phyloP scores from a whole-genome alignment of 2,888 invertebrate species.

The Timandra comae region DNA sequence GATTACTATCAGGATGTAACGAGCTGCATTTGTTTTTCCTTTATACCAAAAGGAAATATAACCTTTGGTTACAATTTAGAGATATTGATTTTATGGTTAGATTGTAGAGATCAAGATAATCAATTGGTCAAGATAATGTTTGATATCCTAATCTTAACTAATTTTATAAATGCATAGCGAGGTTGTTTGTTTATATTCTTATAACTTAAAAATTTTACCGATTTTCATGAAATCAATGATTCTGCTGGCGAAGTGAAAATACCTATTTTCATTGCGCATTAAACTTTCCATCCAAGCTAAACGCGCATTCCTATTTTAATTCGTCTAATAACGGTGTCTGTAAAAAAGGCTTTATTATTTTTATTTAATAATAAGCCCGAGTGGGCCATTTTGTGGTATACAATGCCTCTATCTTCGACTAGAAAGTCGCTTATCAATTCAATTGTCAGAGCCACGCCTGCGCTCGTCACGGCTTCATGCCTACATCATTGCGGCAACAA shows the following conservation, averaged over 20 bases:
- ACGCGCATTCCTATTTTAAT: too few species aligned
- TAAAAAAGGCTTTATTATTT: not conserved
- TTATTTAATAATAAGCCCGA: conserved; percentile 7
- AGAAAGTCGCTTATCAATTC: conserved; percentile 71
- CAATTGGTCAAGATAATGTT: too few species aligned
- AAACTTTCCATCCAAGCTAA: too few species aligned
- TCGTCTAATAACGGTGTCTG: not conserved
- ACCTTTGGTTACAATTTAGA: not conserved
- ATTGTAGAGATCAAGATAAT: too few species aligned
- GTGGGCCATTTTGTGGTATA: conserved; percentile 10
- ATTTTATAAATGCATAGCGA: too few species aligned
- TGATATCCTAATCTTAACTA: too few species aligned
- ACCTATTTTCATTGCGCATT: too few species aligned
- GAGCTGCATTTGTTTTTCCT: conserved; percentile 45
- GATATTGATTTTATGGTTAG: too few species aligned
- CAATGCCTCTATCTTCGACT: conserved; percentile 30
- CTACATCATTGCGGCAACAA: conserved; percentile 50
- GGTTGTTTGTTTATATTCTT: too few species aligned
- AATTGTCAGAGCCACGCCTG: conserved; percentile 62
- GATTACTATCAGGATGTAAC: conserved; percentile 60
- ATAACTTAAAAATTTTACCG: too few species aligned
- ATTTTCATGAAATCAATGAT: too few species aligned
- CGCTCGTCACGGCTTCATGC: conserved; percentile 38
- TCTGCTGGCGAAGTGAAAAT: too few species aligned
- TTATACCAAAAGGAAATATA: not conserved